phyloP scores from a whole-genome alignment of 2,888 invertebrate genomes.

The Galeruca laticollis region DNA sequence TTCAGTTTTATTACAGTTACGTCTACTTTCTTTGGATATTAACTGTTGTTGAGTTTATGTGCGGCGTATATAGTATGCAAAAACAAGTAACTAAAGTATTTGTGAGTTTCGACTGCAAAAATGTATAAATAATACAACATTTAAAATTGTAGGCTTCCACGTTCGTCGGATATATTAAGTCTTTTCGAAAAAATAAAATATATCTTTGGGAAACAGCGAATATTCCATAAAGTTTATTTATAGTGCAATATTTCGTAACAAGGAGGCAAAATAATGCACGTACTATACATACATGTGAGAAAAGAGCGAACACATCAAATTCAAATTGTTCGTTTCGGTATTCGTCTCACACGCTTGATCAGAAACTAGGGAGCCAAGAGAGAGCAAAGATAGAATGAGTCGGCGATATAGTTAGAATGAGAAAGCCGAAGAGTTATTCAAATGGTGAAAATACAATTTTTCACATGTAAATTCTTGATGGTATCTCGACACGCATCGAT shows the following conservation, averaged over 20 bases:
- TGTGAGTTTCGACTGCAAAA: no score
- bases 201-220: constrained; percentile 11
- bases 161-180: constrained; percentile 2
- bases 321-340: constrained; percentile 50
- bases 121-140: constrained; percentile 7
- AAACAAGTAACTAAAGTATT: no score
- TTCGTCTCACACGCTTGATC: constrained; percentile 46
- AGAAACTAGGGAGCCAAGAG: constrained; percentile 28
- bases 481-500: constrained; percentile 48
- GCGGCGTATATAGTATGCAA: no score
- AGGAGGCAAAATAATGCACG: constrained; percentile 25
- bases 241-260: constrained; percentile 29
- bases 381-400: constrained; percentile 25
- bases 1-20: no score
- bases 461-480: constrained; percentile 51
- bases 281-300: constrained; percentile 32
- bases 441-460: constrained; percentile 54
- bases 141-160: neutral
- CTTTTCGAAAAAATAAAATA: constrained; percentile 11
- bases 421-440: constrained; percentile 49
- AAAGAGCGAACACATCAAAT: constrained; percentile 47
- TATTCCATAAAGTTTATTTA: constrained; percentile 24
- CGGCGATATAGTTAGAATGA: constrained; percentile 38
- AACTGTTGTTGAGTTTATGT: no score
- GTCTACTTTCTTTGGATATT: no score